Evolutionary conservation across 2,888 invertebrate species (phyloP), one percentile per base, ranked within the genome.

Genomic region (Zelleria hepariella): DNA sequence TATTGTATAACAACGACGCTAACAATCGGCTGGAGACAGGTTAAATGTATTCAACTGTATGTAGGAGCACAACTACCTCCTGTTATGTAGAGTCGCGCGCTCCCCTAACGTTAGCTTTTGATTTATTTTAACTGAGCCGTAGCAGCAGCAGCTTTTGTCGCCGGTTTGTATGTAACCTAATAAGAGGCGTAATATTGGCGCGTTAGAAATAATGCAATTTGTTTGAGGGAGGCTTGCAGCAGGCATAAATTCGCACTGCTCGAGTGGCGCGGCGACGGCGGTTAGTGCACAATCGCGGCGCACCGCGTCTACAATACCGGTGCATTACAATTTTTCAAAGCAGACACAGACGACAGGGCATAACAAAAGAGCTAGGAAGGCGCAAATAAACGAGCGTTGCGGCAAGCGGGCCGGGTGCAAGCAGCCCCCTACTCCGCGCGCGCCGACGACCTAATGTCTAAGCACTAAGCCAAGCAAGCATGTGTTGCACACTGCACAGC

Each of bases 301-400:
- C 74, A 75, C 75, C 75, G 77, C 69, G 73, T 79, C 76, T 77
- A 84, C 86, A 82, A 82, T 80, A 73, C 78, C 72, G 80, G 79
- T 78, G 80, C 81, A 85, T 84, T 82, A 86, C 86, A 86, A 85
- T 86, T 86, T 87, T 86, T 84, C 84, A 84, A 82, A 82, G 80
- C 85, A 82, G 83, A 84, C 80, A 83, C 78, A 80, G 73, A 80
- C 85, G 80, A 82, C 83, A 79, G 77, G 75, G 80, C 80, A 73
- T 78, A 86, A 86, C 86, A 86, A 87, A 84, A 82, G 86, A 83
- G 81, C 78, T 80, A 78, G 80, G 77, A 85, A 86, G 82, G 82
- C 80, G 80, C 83, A 84, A 84, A 85, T 84, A 85, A 86, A 84
- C 83, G 84, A 83, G 82, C 81, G 72, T 73, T 80, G 81, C 78